These are phyloP conservation scores for Anoura caudifer DNA, from an alignment of 2,113 vertebrate species.

Conservation along the genomic window DNA sequence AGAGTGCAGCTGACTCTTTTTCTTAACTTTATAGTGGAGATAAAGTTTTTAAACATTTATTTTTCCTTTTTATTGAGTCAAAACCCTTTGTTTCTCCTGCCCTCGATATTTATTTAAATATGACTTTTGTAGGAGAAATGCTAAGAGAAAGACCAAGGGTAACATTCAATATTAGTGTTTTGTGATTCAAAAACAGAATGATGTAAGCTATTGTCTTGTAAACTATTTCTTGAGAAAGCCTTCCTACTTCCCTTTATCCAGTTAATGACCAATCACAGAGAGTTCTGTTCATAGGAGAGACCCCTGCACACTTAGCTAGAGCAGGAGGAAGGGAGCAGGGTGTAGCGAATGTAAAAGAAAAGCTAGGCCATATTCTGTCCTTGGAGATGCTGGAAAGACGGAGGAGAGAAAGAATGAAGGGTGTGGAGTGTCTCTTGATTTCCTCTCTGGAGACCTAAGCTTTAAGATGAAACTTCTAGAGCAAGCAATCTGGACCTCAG, in stretches of 20 bases:
- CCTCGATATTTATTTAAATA: background rate
- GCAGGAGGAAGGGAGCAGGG: no score
- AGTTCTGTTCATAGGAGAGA: background rate
- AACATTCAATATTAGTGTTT: background rate
- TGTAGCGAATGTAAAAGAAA: background rate
- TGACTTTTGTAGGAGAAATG: background rate
- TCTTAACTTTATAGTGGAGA: background rate
- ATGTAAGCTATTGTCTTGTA: background rate
- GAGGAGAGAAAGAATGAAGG: background rate
- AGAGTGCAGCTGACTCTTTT: background rate
- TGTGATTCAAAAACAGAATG: background rate
- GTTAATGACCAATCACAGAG: background rate
- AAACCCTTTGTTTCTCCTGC: background rate
- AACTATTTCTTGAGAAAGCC: background rate
- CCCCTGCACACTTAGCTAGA: background rate
- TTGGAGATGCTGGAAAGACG: background rate
- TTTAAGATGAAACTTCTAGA: background rate
- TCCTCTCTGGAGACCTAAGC: background rate
- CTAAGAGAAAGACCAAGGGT: background rate
- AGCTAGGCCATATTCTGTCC: background rate
- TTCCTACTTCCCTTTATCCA: background rate
- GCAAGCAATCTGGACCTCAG: background rate
- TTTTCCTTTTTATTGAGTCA: background rate
- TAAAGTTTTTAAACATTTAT: background rate
- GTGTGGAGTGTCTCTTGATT: background rate